Evolutionary conservation across 1,140 invertebrate genomes (phyloP).

Genomic region (Dysdera silvatica): DNA sequence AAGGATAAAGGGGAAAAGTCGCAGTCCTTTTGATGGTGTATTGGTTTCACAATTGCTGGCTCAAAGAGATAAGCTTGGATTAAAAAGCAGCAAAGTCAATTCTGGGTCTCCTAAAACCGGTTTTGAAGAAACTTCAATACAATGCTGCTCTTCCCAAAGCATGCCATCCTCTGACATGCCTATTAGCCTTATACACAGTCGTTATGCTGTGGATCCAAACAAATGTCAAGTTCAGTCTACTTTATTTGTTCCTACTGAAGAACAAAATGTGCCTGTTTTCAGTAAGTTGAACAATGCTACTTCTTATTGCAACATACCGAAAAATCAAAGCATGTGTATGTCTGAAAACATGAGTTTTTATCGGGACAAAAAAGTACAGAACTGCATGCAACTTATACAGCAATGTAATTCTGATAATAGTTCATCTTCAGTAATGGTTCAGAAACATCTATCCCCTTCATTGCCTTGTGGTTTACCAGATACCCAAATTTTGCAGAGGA

Average conservation of each 20-base stretch:
- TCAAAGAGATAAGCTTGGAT: conserved; percentile 32
- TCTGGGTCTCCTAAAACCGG: not conserved
- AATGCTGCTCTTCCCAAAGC: too few relatives aligned
- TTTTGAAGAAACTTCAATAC: not conserved
- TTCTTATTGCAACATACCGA: conserved; percentile 6
- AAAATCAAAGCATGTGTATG: conserved; percentile 21
- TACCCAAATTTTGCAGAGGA: not conserved
- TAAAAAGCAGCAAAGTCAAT: conserved; percentile 28
- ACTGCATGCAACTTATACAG: conserved; percentile 18
- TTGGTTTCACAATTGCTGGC: conserved; percentile 35
- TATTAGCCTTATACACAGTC: too few relatives aligned
- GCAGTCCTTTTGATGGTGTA: conserved; percentile 35
- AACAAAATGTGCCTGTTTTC: conserved; percentile 19
- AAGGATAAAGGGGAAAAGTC: conserved; percentile 25
- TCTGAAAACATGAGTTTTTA: conserved; percentile 28
- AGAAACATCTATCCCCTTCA: conserved; percentile 7
- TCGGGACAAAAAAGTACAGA: conserved; percentile 21
- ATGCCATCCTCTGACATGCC: too few relatives aligned
- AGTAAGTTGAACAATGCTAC: conserved; percentile 18
- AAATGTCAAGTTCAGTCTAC: conserved; percentile 11
- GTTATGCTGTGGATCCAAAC: not conserved
- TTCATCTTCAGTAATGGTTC: conserved; percentile 21
- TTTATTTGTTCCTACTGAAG: conserved; percentile 17
- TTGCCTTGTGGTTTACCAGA: conserved; percentile 13
- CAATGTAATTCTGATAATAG: conserved; percentile 9